phyloP scores from a whole-genome alignment of 2,797 vertebrate genomes.

The Selene dorsalis region DNA sequence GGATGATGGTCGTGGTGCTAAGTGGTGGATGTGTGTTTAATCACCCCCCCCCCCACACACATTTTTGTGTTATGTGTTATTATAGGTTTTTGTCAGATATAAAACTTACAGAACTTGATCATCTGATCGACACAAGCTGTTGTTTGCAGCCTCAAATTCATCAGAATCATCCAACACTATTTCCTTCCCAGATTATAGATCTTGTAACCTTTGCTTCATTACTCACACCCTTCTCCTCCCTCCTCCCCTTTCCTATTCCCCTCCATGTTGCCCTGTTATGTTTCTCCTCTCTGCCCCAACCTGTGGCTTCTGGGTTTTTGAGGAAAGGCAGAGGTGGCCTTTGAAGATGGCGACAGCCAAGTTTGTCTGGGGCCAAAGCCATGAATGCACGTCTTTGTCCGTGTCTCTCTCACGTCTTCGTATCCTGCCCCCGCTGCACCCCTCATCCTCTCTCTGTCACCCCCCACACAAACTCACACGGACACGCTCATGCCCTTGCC shows the following conservation, averaged over 20 bases:
- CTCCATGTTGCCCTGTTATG: conserved; percentile 68
- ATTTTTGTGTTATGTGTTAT: neutral
- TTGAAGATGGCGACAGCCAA: conserved; percentile 80
- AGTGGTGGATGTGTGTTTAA: conserved; percentile 46
- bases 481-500: conserved; percentile 67
- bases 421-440: conserved; percentile 63
- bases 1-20: conserved; percentile 35
- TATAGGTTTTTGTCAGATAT: neutral
- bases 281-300: conserved; percentile 72
- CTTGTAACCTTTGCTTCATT: conserved; percentile 71
- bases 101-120: neutral
- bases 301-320: conserved; percentile 81
- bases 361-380: conserved; percentile 75
- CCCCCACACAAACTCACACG: conserved; percentile 59
- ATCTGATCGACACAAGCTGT: conserved; percentile 35
- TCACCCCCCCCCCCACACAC: neutral
- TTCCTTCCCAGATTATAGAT: conserved; percentile 73
- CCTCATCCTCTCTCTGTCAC: conserved; percentile 58
- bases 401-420: conserved; percentile 71
- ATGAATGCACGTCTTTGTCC: conserved; percentile 83
- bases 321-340: conserved; percentile 83
- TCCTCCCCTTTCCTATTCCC: conserved; percentile 50
- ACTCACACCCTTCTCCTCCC: conserved; percentile 49
- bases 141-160: conserved; percentile 11
- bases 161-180: conserved; percentile 47